Percentiles rank a stretch among this genome's conserved stretches.
phyloP scores from a whole-genome alignment of 1,140 invertebrate species.

The Sitobion miscanthi region DNA sequence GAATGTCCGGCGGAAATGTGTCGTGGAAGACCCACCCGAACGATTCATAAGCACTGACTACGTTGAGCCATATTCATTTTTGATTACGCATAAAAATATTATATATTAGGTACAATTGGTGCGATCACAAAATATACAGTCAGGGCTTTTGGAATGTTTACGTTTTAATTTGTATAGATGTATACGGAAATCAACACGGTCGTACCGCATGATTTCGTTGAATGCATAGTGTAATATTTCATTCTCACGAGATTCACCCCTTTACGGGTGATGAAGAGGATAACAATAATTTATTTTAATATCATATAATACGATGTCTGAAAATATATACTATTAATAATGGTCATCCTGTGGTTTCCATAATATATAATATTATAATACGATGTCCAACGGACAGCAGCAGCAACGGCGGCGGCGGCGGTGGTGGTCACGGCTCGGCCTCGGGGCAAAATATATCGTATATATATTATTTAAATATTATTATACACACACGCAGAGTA shows the following conservation, averaged over 20 bases:
- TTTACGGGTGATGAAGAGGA: not conserved
- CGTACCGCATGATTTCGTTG: not conserved
- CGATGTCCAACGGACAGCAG: not conserved
- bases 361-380: not conserved
- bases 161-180: not conserved
- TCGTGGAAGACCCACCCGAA: not conserved
- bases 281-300: not conserved
- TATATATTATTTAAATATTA: constrained; percentile 16
- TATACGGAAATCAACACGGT: not conserved
- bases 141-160: not conserved
- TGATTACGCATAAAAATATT: not conserved
- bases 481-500: not conserved
- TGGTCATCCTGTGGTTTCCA: not conserved
- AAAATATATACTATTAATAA: not conserved
- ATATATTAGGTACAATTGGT: not conserved
- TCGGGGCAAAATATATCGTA: not conserved
- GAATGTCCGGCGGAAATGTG: not conserved
- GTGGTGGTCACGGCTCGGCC: not conserved
- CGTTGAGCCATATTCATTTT: not conserved
- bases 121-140: not conserved
- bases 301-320: not conserved
- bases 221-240: not conserved
- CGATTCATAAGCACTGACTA: not conserved
- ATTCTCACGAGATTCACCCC: not conserved
- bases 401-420: not conserved